A percentile compares a stretch with the other conserved stretches of the same genome.
Conservation (phyloP, 37 sponge, comb jelly and placozoan species). For the Chondrilla cf. caribensis region DNA sequence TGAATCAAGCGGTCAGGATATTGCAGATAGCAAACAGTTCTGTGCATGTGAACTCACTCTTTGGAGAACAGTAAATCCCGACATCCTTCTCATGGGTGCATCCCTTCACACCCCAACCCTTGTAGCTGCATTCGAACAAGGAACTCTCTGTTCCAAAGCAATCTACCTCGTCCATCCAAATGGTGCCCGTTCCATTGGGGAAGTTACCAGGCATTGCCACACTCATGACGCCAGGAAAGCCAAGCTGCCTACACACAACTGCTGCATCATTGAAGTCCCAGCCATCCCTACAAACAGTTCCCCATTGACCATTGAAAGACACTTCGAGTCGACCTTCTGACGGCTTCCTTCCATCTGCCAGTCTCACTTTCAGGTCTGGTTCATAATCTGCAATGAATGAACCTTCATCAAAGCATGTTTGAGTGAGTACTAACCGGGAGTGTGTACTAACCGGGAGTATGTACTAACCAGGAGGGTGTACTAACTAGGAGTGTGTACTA, state of each 20-base stretch:
- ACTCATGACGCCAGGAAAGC: constrained; percentile 11
- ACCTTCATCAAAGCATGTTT: too few relatives aligned
- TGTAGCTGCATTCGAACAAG: constrained; percentile 11
- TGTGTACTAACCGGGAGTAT: too few relatives aligned
- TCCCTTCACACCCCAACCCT: background rate
- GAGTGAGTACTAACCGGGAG: too few relatives aligned
- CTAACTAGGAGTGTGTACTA: too few relatives aligned
- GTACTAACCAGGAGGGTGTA: too few relatives aligned
- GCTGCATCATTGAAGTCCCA: constrained; percentile 17
- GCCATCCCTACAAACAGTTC: constrained; percentile 26
- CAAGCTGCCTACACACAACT: constrained; percentile 30
- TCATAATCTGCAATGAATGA: background rate
- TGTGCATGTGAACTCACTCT: too few relatives aligned
- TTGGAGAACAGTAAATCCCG: constrained; percentile 3
- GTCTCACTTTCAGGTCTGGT: background rate
- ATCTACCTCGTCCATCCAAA: constrained; percentile 32
- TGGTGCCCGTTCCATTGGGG: constrained; percentile 17
- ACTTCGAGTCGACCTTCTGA: constrained; percentile 32
- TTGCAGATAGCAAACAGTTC: too few relatives aligned
- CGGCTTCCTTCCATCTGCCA: background rate
- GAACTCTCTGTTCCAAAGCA: constrained; percentile 28
- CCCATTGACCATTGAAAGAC: constrained; percentile 29
- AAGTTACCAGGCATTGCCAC: background rate
- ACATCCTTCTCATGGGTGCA: background rate
- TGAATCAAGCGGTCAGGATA: too few relatives aligned